Evolutionary conservation across 1,140 invertebrate genomes (phyloP).

Genomic region (Babylonia areolata): DNA sequence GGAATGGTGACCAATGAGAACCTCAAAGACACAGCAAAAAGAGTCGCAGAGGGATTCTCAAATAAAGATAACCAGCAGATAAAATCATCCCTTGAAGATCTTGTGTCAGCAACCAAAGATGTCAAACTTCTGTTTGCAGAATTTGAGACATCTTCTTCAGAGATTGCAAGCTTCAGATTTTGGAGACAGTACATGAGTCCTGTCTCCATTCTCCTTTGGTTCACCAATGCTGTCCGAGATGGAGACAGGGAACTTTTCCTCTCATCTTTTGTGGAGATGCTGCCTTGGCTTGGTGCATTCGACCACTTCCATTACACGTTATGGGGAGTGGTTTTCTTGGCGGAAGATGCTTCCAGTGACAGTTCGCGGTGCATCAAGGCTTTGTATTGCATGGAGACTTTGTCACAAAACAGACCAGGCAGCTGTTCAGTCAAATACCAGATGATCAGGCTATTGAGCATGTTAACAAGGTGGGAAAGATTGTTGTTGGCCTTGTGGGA

Average conservation of each 20-base stretch:
- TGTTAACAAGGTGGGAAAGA: not conserved
- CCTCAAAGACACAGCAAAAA: not conserved
- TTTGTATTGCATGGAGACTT: not conserved
- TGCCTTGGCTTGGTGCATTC: not conserved
- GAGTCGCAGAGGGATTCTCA: not conserved
- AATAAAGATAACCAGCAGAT: not conserved
- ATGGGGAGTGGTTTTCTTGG: not conserved
- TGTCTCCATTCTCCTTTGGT: not conserved
- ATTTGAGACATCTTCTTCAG: not conserved
- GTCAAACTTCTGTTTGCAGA: not conserved
- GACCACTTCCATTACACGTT: not conserved
- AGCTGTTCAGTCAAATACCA: conserved; percentile 11
- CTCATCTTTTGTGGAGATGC: conserved; percentile 12
- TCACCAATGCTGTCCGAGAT: not conserved
- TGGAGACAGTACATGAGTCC: not conserved
- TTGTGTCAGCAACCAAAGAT: not conserved
- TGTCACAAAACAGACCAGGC: not conserved
- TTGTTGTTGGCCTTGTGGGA: not conserved
- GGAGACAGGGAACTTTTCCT: not conserved
- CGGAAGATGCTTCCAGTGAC: not conserved
- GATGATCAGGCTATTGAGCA: conserved; percentile 19
- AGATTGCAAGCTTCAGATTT: not conserved
- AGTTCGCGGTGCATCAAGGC: not conserved
- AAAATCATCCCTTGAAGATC: not conserved
- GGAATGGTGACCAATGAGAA: not conserved